Percentiles rank a stretch among this genome's conserved stretches.
phyloP scores from a whole-genome alignment of 1,140 invertebrate species.

The Zelostemma sp. region DNA sequence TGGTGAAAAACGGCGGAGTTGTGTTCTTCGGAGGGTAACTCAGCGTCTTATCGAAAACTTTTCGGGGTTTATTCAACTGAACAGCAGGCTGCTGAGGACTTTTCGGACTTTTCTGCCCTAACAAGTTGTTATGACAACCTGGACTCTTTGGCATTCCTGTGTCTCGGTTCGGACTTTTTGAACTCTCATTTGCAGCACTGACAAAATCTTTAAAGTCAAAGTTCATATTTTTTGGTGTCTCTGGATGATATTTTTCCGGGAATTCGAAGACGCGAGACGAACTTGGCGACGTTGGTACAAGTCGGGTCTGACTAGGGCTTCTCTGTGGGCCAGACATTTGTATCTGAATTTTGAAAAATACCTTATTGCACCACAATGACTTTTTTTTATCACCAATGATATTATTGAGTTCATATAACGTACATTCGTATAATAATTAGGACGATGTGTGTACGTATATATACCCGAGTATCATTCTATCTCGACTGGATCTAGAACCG shows the following conservation, averaged over 20 bases:
- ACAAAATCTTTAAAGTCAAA: constrained; percentile 57
- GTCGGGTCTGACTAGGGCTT: constrained; percentile 43
- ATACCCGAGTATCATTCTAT: too few relatives aligned
- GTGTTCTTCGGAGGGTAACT: constrained; percentile 57
- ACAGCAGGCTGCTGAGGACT: constrained; percentile 41
- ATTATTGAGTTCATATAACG: too few relatives aligned
- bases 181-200: constrained; percentile 17
- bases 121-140: constrained; percentile 27
- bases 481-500: too few relatives aligned
- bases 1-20: constrained; percentile 20
- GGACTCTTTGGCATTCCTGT: constrained; percentile 32
- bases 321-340: constrained; percentile 45
- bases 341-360: too few relatives aligned
- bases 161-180: constrained; percentile 31
- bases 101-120: constrained; percentile 47
- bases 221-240: constrained; percentile 53
- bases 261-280: constrained; percentile 59
- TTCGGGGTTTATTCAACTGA: constrained; percentile 56
- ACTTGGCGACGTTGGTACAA: constrained; percentile 51
- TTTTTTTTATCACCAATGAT: too few relatives aligned
- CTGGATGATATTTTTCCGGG: constrained; percentile 51
- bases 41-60: constrained; percentile 55
- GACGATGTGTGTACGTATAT: too few relatives aligned
- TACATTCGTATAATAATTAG: too few relatives aligned
- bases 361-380: too few relatives aligned